These are phyloP conservation scores for Phyllotreta cruciferae DNA, from an alignment of 2,888 invertebrate genomes.

Conservation along the genomic window DNA sequence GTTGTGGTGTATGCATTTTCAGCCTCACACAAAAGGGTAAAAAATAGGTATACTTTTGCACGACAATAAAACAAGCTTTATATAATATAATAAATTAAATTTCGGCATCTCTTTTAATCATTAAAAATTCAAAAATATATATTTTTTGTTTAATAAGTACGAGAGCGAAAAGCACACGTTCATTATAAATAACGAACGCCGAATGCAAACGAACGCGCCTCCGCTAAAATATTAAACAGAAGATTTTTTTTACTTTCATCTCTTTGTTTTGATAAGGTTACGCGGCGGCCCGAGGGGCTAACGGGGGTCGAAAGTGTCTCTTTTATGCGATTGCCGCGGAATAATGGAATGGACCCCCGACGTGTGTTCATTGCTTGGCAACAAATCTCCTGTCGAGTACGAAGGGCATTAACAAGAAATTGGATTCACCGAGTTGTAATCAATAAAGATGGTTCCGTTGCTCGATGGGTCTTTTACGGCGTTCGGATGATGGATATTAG, in stretches of 20 bases:
- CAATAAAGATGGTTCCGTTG: conserved; percentile 28
- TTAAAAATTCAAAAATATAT: too few relatives aligned
- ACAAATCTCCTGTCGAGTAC: conserved; percentile 31
- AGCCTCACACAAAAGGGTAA: too few relatives aligned
- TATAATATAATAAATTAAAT: too few relatives aligned
- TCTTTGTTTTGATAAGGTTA: conserved; percentile 22
- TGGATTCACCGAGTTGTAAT: conserved; percentile 26
- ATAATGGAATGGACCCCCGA: conserved; percentile 28
- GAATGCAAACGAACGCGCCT: too few relatives aligned
- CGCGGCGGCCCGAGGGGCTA: conserved; percentile 15
- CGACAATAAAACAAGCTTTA: too few relatives aligned
- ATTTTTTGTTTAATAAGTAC: too few relatives aligned
- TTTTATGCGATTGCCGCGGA: conserved; percentile 24
- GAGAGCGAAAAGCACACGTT: too few relatives aligned
- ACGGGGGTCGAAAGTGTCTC: conserved; percentile 25
- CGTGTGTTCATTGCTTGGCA: conserved; percentile 28
- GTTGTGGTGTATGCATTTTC: too few relatives aligned
- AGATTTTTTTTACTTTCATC: conserved; percentile 23
- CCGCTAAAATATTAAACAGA: conserved; percentile 5
- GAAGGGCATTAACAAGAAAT: conserved; percentile 30
- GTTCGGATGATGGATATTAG: conserved; percentile 22
- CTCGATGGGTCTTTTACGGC: conserved; percentile 18
- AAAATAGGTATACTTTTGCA: too few relatives aligned
- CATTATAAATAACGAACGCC: too few relatives aligned
- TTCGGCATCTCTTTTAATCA: too few relatives aligned